Percentiles rank a stretch among this genome's conserved stretches.
These are phyloP conservation scores for Spea bombifrons DNA, from an alignment of 2,113 vertebrate genomes.

Conservation along the genomic window DNA sequence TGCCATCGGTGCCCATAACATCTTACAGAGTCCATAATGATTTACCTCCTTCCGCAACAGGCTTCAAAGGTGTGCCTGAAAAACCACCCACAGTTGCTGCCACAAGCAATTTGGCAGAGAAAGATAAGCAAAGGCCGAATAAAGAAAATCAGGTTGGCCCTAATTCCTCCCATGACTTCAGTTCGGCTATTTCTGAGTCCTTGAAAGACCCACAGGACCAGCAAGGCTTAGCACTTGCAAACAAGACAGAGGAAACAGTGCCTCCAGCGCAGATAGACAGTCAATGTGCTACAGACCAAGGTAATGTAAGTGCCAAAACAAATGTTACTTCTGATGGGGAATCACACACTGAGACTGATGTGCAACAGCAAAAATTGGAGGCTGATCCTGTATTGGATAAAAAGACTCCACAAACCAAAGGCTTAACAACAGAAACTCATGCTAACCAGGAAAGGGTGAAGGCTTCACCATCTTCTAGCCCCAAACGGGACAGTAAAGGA, in stretches of 20 bases:
- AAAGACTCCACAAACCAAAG: background rate
- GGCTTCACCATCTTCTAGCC: background rate
- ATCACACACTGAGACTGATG: background rate
- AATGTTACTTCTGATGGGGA: background rate
- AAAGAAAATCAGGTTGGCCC: background rate
- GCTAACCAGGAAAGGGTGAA: background rate
- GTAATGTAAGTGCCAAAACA: background rate
- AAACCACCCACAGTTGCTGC: background rate
- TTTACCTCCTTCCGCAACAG: slow-evolving; percentile 1
- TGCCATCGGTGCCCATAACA: background rate
- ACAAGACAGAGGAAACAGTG: background rate
- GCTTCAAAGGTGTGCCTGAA: background rate
- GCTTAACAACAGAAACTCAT: background rate
- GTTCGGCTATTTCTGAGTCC: background rate
- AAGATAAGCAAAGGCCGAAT: background rate
- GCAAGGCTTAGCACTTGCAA: background rate
- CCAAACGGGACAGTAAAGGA: background rate
- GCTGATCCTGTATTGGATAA: background rate
- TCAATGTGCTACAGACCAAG: background rate
- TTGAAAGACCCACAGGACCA: background rate
- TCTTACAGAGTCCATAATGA: slow-evolving; percentile 26
- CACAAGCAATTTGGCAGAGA: background rate
- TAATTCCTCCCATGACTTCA: background rate
- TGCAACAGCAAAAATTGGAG: background rate
- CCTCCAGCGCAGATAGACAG: background rate